A percentile compares a stretch with the other conserved stretches of the same genome.
Evolutionary conservation across 92 coral and sea anemone genomes (phyloP).

Genomic region (Phenganax subtilis): DNA sequence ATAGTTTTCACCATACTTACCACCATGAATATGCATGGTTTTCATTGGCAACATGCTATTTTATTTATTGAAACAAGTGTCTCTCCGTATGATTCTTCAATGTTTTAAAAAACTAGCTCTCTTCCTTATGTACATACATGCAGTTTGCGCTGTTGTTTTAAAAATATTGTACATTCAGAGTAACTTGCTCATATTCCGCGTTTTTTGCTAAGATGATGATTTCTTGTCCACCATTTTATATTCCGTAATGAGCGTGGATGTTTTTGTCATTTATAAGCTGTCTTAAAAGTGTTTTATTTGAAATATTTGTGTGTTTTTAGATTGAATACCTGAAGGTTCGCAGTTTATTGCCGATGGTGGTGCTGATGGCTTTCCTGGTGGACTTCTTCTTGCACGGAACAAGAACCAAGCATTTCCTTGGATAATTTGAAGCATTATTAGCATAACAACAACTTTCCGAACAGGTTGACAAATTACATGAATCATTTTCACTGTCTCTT

Average conservation of each 20-base stretch:
- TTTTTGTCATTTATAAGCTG: not conserved
- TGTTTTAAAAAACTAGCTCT: too few relatives aligned
- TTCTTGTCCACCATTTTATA: not conserved
- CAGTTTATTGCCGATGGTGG: not conserved
- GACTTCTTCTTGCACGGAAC: not conserved
- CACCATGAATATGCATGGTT: too few relatives aligned
- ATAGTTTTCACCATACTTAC: too few relatives aligned
- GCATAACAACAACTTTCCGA: not conserved
- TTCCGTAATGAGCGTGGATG: not conserved
- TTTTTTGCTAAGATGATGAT: too few relatives aligned
- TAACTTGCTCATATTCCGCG: too few relatives aligned
- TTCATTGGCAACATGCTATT: too few relatives aligned
- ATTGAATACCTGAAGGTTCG: not conserved
- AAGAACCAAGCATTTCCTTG: not conserved
- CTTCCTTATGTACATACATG: too few relatives aligned
- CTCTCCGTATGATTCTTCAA: too few relatives aligned
- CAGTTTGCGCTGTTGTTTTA: too few relatives aligned
- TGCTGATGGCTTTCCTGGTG: not conserved
- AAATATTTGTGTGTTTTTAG: not conserved
- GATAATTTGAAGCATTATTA: not conserved
- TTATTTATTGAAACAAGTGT: too few relatives aligned
- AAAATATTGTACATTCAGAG: too few relatives aligned
- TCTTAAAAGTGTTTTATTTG: not conserved
- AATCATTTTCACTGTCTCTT: not conserved
- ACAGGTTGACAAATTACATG: not conserved